Percentiles rank a stretch among this genome's conserved stretches.
Evolutionary conservation across 2,113 vertebrate species (phyloP).

Genomic region (Heptranchias perlo): DNA sequence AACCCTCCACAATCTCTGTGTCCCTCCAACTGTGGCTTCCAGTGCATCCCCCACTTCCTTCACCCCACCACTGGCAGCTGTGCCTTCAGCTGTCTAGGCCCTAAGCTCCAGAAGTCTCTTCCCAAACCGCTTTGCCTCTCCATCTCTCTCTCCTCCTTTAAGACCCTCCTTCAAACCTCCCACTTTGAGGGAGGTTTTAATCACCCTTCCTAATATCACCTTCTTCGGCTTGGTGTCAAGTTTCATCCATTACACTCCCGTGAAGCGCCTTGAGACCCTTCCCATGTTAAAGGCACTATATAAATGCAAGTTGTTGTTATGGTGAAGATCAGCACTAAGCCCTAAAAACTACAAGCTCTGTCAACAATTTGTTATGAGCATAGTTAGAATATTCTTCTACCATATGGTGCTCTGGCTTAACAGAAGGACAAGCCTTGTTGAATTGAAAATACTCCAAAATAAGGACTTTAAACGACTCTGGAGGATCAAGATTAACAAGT

Average conservation of each 20-base stretch:
- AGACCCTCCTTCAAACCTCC: background rate
- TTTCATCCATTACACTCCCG: background rate
- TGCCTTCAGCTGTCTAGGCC: too few species aligned
- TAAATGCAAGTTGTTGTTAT: background rate
- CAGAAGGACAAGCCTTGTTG: background rate
- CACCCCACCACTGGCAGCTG: too few species aligned
- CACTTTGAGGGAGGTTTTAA: background rate
- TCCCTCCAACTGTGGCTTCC: too few species aligned
- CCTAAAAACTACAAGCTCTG: background rate
- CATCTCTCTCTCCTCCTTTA: background rate
- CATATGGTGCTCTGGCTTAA: background rate
- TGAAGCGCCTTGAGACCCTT: background rate
- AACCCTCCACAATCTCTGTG: too few species aligned
- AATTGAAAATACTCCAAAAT: background rate
- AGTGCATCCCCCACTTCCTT: too few species aligned
- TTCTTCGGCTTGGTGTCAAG: background rate
- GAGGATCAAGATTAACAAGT: background rate
- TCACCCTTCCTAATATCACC: background rate
- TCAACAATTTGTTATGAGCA: background rate
- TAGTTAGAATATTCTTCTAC: background rate
- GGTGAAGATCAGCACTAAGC: background rate
- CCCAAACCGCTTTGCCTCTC: too few species aligned
- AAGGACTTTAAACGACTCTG: background rate
- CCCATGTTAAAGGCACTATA: background rate
- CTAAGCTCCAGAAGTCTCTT: too few species aligned